These are phyloP conservation scores for Malthinus seriepunctatus DNA, from an alignment of 2,888 invertebrate genomes.

Conservation along the genomic window DNA sequence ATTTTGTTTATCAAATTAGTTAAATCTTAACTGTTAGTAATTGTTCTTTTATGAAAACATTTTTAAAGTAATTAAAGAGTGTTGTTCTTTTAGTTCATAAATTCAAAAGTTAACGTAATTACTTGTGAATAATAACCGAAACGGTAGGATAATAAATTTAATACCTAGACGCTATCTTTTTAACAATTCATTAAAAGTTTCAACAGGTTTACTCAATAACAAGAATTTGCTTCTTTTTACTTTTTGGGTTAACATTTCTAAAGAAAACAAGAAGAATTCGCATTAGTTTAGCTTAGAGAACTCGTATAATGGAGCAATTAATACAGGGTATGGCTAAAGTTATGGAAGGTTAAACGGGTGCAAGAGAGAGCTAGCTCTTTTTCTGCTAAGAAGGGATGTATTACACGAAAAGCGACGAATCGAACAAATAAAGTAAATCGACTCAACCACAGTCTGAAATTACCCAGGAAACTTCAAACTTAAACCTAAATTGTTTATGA, in stretches of 20 bases:
- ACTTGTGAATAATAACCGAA: slow-evolving; percentile 11
- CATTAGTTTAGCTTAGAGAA: neutral
- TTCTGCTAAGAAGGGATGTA: too few species aligned
- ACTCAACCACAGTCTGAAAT: too few species aligned
- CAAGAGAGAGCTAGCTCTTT: too few species aligned
- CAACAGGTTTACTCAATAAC: slow-evolving; percentile 16
- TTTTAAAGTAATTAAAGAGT: slow-evolving; percentile 7
- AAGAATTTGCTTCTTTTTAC: slow-evolving; percentile 8
- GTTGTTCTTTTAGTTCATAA: neutral
- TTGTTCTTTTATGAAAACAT: neutral
- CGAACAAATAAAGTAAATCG: too few species aligned
- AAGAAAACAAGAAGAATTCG: neutral
- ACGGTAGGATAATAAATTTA: slow-evolving; percentile 12
- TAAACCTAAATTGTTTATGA: too few species aligned
- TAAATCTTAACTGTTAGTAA: too few species aligned
- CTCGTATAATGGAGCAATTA: neutral
- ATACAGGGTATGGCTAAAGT: too few species aligned
- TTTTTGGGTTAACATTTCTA: neutral
- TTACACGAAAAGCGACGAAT: too few species aligned
- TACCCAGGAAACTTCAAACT: too few species aligned
- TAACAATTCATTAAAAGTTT: slow-evolving; percentile 17
- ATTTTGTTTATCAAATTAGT: too few species aligned
- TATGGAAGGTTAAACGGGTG: too few species aligned
- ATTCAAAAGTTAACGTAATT: slow-evolving; percentile 7
- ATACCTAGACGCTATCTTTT: slow-evolving; percentile 4